Conservation (phyloP, 2,797 vertebrate genomes). For the Antennarius maculatus region DNA sequence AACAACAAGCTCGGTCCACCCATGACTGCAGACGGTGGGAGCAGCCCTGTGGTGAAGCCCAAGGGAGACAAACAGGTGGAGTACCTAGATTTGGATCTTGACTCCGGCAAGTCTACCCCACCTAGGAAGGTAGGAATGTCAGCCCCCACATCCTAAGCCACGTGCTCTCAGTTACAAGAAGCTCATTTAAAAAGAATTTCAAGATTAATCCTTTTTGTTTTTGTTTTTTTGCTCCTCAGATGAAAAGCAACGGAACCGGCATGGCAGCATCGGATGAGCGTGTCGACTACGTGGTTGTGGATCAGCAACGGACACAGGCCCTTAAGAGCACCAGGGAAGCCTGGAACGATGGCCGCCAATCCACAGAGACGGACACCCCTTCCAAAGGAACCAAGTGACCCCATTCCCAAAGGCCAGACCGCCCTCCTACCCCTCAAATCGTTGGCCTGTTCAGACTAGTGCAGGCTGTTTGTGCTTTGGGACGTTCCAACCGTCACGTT, state of each 20-base stretch:
- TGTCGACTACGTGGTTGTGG: slow-evolving; percentile 97
- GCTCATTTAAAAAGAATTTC: not conserved
- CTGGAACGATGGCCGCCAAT: slow-evolving; percentile 96
- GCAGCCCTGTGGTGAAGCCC: slow-evolving; percentile 93
- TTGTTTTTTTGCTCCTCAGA: slow-evolving; percentile 72
- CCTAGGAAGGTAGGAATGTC: slow-evolving; percentile 89
- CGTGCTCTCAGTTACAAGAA: not conserved
- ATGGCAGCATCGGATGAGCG: slow-evolving; percentile 92
- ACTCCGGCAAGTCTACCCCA: slow-evolving; percentile 95
- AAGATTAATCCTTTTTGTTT: not conserved
- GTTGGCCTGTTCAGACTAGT: slow-evolving; percentile 27
- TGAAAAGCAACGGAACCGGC: slow-evolving; percentile 92
- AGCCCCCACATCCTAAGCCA: not conserved
- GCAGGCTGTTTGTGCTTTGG: slow-evolving; percentile 45
- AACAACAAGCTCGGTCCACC: slow-evolving; percentile 77
- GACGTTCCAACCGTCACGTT: slow-evolving; percentile 36
- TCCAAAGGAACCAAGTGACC: slow-evolving; percentile 92
- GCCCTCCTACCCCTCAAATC: slow-evolving; percentile 27
- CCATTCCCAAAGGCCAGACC: slow-evolving; percentile 22
- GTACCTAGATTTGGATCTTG: slow-evolving; percentile 96
- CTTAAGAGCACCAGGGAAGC: slow-evolving; percentile 96
- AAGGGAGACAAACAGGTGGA: slow-evolving; percentile 99
- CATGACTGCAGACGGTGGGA: slow-evolving; percentile 89
- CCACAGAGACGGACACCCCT: slow-evolving; percentile 91
- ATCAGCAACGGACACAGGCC: slow-evolving; percentile 95